These are phyloP conservation scores for Cecidostiba fungosa DNA, from an alignment of 2,888 invertebrate species.

Conservation along the genomic window DNA sequence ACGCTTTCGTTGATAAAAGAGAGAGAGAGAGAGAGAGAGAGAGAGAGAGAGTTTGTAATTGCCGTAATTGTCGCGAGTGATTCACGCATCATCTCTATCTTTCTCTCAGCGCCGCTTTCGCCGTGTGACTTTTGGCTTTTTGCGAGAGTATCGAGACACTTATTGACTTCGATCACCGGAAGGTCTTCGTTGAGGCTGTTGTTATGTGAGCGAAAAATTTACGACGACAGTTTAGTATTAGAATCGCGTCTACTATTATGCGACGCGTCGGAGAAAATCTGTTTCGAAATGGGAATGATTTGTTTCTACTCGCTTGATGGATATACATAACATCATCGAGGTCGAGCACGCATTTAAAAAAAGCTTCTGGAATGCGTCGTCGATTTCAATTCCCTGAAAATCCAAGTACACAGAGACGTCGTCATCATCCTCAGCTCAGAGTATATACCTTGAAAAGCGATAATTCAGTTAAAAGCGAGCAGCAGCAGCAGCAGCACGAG, in stretches of 20 bases:
- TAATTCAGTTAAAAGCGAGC: slow-evolving; percentile 48
- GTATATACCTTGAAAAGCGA: slow-evolving; percentile 45
- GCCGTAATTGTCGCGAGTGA: slow-evolving; percentile 80
- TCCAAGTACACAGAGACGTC: slow-evolving; percentile 16
- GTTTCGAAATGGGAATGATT: background rate
- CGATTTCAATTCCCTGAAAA: slow-evolving; percentile 10
- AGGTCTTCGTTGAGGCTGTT: background rate
- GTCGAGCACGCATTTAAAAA: background rate
- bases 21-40: slow-evolving; percentile 47
- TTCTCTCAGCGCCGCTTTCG: background rate
- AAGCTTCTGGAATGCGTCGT: background rate
- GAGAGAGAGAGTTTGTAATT: slow-evolving; percentile 72
- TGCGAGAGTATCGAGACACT: slow-evolving; percentile 2
- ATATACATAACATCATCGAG: too few relatives aligned
- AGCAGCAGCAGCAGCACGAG: too few relatives aligned
- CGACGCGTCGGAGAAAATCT: too few relatives aligned
- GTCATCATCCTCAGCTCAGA: background rate
- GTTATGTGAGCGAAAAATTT: background rate
- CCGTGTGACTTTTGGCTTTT: slow-evolving; percentile 42
- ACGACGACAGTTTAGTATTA: background rate
- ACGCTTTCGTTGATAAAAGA: slow-evolving; percentile 25
- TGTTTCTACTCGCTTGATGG: too few relatives aligned
- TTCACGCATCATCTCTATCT: slow-evolving; percentile 75
- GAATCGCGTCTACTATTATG: background rate
- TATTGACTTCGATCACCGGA: background rate